phyloP scores from a whole-genome alignment of 2,113 vertebrate genomes.

The Sisor rabdophorus region DNA sequence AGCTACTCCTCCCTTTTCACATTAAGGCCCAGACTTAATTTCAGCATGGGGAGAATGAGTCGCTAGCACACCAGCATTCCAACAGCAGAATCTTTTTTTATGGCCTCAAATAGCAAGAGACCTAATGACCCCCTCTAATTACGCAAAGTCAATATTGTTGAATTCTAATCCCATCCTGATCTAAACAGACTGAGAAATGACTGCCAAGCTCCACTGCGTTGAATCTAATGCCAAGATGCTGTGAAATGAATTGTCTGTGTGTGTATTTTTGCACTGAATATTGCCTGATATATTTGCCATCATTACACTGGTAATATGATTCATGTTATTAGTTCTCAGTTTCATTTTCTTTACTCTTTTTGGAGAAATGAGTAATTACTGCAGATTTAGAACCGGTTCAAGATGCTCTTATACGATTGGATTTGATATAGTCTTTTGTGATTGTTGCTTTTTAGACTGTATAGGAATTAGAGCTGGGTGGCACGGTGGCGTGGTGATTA shows the following conservation, averaged over 20 bases:
- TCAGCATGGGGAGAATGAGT: conserved; percentile 40
- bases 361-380: neutral
- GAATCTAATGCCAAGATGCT: neutral
- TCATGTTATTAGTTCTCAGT: neutral
- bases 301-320: neutral
- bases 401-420: no score
- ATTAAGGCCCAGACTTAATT: conserved; percentile 55
- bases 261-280: neutral
- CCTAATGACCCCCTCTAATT: conserved; percentile 69
- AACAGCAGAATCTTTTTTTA: conserved; percentile 53
- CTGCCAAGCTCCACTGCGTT: conserved; percentile 46
- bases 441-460: no score
- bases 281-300: conserved; percentile 3
- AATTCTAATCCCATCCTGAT: conserved; percentile 67
- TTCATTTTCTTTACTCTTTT: neutral
- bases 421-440: no score
- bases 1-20: conserved; percentile 54
- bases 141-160: conserved; percentile 72
- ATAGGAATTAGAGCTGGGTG: no score
- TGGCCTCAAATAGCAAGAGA: conserved; percentile 55
- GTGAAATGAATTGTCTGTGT: neutral
- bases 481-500: no score
- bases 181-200: conserved; percentile 57
- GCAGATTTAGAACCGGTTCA: neutral
- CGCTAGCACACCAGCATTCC: conserved; percentile 50